Evolutionary conservation across 2,797 vertebrate genomes (phyloP), one percentile per base, ranked within the genome.

Genomic region (Enteromius unitaeniatus): DNA sequence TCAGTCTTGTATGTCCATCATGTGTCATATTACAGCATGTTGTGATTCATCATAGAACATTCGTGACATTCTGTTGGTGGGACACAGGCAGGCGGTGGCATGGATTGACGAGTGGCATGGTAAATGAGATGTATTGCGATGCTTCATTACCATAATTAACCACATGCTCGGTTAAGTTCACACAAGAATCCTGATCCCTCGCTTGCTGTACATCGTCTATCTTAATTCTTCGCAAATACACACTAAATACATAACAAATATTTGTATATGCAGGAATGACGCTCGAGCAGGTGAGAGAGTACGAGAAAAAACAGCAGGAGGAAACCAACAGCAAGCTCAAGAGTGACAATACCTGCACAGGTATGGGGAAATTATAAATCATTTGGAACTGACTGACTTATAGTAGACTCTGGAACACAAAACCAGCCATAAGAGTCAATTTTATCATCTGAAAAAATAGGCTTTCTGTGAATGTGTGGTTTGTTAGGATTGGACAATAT

Each of bases 61-160:
- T 73, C 92, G 86, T 51, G 96, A 96, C 89, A 93, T 96, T 89
- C 94, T 96, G 21, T 91, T 96, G 87, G 91, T 95, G 26, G 95
- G 94, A 55, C 96, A 96, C 91, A 93, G 95, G 55, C 95, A 96
- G 91, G 96, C 96, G 1, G 94, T 96, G 2, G 94, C 95, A 1
- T 96, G 96, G 96, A 85, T 90, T 58, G 96, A 96, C 7, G 96
- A 96, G 89, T 96, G 96, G 95, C 95, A 95, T 58, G 96, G 96
- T 96, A 85, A 88, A 93, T 92, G 83, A 42, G 58, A 86, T 34
- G 73, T 17, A 64, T 81, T 70, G 69, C 37, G 14, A 79, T 69
- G 53, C 34, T 51, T 62, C 65, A 78, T 74, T 64, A 84, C n/a
- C 58, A 42, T 47, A 68, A 51, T 84, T 82, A 40, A 40, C 40